Conservation (phyloP, 2,797 vertebrate species). For the Pangasius mekongensis region DNA sequence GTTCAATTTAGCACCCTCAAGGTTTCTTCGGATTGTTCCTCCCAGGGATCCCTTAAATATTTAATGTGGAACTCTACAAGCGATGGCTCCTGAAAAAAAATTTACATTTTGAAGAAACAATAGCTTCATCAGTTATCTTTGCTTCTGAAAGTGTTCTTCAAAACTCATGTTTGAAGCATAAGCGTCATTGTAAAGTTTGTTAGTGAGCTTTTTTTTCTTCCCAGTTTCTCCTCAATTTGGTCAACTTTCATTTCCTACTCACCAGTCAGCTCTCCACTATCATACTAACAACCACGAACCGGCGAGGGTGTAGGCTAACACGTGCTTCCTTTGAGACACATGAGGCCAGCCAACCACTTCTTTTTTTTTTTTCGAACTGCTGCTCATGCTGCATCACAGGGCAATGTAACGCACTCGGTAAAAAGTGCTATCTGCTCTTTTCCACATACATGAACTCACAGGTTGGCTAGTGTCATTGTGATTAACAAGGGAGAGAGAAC, state of each 20-base stretch:
- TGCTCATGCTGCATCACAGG: neutral
- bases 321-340: neutral
- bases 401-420: neutral
- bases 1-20: constrained; percentile 5
- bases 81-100: neutral
- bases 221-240: neutral
- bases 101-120: neutral
- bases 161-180: neutral
- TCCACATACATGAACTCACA: neutral
- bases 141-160: neutral
- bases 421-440: neutral
- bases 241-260: neutral
- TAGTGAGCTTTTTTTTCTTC: neutral
- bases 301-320: neutral
- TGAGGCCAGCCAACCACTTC: neutral
- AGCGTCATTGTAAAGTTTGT: neutral
- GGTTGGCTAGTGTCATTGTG: neutral
- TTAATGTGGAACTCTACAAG: neutral
- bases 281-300: neutral
- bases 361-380: neutral
- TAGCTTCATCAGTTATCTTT: neutral
- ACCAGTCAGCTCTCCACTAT: neutral
- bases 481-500: neutral
- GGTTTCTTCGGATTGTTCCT: neutral
- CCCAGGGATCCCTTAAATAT: neutral